A percentile compares a stretch with the other conserved stretches of the same genome.
These are phyloP conservation scores for Darwinula stevensoni DNA, from an alignment of 2,888 invertebrate species.

Conservation along the genomic window DNA sequence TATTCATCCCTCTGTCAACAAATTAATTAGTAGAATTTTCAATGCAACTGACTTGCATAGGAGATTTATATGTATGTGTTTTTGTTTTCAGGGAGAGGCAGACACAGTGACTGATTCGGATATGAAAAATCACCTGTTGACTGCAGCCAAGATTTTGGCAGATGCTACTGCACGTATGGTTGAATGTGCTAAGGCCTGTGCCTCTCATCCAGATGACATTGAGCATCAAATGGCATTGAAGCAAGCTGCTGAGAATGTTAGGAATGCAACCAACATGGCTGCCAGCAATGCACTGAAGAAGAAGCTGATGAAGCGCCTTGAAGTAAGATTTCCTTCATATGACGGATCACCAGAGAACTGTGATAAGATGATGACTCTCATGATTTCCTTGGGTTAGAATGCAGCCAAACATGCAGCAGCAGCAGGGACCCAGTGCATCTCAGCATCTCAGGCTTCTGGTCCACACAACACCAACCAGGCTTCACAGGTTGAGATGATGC, in stretches of 20 bases:
- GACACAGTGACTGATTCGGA: constrained; percentile 61
- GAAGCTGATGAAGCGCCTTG: constrained; percentile 33
- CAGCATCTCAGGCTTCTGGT: constrained; percentile 52
- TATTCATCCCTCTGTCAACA: too few relatives aligned
- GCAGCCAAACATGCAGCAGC: constrained; percentile 60
- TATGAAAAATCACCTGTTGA: constrained; percentile 56
- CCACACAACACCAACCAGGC: constrained; percentile 35
- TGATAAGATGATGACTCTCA: constrained; percentile 1
- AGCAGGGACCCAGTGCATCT: constrained; percentile 66
- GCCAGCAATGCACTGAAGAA: constrained; percentile 47
- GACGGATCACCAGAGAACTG: neutral
- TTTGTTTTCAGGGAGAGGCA: constrained; percentile 45
- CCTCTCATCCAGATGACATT: constrained; percentile 49
- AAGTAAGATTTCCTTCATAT: constrained; percentile 14
- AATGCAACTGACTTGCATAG: too few relatives aligned
- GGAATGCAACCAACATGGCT: constrained; percentile 53
- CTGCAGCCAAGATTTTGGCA: constrained; percentile 72
- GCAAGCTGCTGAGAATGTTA: constrained; percentile 69
- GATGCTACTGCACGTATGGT: constrained; percentile 93
- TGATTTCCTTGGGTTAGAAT: constrained; percentile 9
- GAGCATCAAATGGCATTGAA: constrained; percentile 53
- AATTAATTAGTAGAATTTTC: too few relatives aligned
- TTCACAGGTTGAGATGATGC: constrained; percentile 36
- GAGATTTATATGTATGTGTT: too few relatives aligned
- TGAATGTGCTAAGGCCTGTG: constrained; percentile 78